Evolutionary conservation across 1,140 invertebrate genomes (phyloP), one percentile per base, ranked within the genome.

Genomic region (Rhynchophorus ferrugineus): DNA sequence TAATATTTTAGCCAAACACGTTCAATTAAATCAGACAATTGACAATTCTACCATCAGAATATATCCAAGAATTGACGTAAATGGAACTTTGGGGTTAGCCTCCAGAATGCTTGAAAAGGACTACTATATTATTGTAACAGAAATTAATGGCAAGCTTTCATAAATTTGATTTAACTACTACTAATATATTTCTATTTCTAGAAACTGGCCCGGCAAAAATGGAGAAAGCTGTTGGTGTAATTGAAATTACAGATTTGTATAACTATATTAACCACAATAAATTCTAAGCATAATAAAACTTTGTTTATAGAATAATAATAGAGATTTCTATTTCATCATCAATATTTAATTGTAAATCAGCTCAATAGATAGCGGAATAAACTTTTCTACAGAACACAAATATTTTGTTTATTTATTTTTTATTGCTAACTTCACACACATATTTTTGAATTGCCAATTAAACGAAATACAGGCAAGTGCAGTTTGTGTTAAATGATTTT

Each of bases 81-180:
- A 81, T 36, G 78, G 82, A 2, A 76, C 75, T 17, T 65, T 94
- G 0, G 86, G 87, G 3, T 76, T 81, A 57, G 69, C 93, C 35
- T 89, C 88, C 0, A 73, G 84, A 36, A 78, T 91, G 59, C 73
- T 95, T 13, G 86, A 93, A 66, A 83, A 81, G 29, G 83, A 91
- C 56, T 73, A 83, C 36, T 91, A 82, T 67, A 87, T 85, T 0
- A 66, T 93, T 3, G 78, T 94, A 11, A 65, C 69, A 21, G 62
- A 73, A 54, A 61, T 44, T 33, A 22, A 61, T 43, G 54, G 62
- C 20, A 6, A 18, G 14, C 14, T 44, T 7, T 45, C n/a, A 20
- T 16, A 9, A 34, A 37, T 38, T 18, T 34, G n/a, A 21, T 41
- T 13, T 19, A 3, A 17, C 8, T 44, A 9, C 21, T 34, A 19